These are phyloP conservation scores for Lordiphosa andalusiaca DNA, from an alignment of 2,888 invertebrate genomes.

Conservation along the genomic window DNA sequence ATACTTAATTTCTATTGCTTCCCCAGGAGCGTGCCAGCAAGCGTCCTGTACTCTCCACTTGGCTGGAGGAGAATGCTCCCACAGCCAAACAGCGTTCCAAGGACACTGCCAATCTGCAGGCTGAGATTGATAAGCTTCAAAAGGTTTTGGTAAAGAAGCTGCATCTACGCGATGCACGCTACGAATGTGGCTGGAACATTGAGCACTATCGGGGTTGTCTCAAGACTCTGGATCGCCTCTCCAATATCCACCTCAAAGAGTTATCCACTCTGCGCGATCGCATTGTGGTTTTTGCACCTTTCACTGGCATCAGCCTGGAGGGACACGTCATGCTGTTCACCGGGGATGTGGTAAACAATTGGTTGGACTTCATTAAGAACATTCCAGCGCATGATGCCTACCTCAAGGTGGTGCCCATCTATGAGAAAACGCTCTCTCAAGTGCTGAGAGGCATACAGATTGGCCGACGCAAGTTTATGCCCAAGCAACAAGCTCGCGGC, in stretches of 20 bases:
- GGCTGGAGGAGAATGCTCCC: conserved; percentile 87
- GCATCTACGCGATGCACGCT: conserved; percentile 84
- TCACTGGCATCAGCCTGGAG: conserved; percentile 94
- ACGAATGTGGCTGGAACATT: conserved; percentile 94
- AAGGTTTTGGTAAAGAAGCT: conserved; percentile 78
- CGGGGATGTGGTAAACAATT: conserved; percentile 95
- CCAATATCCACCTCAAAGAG: conserved; percentile 86
- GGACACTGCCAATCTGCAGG: conserved; percentile 85
- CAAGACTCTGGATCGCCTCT: conserved; percentile 89
- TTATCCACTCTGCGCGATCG: conserved; percentile 87
- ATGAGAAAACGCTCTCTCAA: conserved; percentile 91
- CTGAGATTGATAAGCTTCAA: conserved; percentile 85
- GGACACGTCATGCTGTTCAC: conserved; percentile 95
- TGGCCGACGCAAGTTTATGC: conserved; percentile 93
- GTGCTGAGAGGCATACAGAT: conserved; percentile 92
- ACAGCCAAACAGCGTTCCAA: conserved; percentile 85
- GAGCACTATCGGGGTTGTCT: conserved; percentile 95
- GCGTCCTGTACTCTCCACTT: conserved; percentile 79
- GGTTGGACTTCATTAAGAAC: conserved; percentile 94
- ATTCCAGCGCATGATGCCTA: conserved; percentile 88
- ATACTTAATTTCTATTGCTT: background rate
- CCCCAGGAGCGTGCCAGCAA: conserved; percentile 47
- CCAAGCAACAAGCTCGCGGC: conserved; percentile 91
- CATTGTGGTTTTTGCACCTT: conserved; percentile 91
- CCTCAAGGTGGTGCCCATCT: conserved; percentile 88